Evolutionary conservation across 2,888 invertebrate genomes (phyloP).

Genomic region (Vanessa cardui): DNA sequence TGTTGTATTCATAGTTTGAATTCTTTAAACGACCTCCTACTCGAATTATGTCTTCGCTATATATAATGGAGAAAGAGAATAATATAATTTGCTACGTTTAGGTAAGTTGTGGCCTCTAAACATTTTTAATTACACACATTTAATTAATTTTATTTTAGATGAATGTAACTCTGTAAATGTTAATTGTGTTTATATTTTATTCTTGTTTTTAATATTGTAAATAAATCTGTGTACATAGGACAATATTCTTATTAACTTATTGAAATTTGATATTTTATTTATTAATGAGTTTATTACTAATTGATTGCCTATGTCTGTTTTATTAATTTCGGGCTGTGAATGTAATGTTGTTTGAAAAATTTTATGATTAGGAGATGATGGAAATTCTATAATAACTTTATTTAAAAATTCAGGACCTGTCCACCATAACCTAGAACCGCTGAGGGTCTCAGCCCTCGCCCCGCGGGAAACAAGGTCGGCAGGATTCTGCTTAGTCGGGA

Average conservation of each 20-base stretch:
- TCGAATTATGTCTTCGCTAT: conserved; percentile 5
- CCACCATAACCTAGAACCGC: conserved; percentile 39
- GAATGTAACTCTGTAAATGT: conserved; percentile 1
- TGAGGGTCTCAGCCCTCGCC: conserved; percentile 25
- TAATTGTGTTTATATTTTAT: background rate
- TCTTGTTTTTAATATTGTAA: background rate
- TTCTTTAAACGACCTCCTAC: conserved; percentile 12
- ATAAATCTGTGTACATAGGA: background rate
- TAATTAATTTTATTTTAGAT: background rate
- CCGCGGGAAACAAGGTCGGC: no score
- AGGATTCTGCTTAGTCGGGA: no score
- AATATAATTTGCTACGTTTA: conserved; percentile 1
- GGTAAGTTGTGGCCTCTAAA: conserved; percentile 1
- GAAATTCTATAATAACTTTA: background rate
- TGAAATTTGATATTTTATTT: background rate
- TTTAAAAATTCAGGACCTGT: background rate
- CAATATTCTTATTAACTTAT: background rate
- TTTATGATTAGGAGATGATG: background rate
- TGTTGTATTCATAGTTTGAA: conserved; percentile 6
- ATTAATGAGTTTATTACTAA: background rate
- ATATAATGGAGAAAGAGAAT: background rate
- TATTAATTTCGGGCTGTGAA: background rate
- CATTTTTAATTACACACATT: background rate
- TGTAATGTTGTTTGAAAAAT: background rate
- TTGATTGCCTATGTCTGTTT: background rate